phyloP scores from a whole-genome alignment of 2,113 vertebrate species.

The Plestiodon gilberti region DNA sequence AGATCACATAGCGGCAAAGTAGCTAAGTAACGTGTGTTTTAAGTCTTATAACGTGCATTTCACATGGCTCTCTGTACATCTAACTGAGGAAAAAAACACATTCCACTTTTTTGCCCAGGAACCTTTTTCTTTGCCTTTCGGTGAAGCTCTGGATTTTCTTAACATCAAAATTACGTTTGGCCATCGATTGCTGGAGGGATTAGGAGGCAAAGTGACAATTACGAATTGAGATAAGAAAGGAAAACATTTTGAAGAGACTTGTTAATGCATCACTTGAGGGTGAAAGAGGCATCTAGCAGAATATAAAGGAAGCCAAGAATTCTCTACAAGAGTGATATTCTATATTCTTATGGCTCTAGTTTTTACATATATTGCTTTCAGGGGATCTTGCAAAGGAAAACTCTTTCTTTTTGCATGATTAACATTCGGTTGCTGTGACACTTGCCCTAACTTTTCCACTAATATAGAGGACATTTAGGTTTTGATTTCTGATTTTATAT shows the following conservation, averaged over 20 bases:
- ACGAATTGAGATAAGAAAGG: conserved; percentile 54
- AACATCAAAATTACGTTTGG: conserved; percentile 37
- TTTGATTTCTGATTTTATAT: no score
- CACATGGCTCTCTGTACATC: not conserved
- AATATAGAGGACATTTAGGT: no score
- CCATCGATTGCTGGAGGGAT: conserved; percentile 18
- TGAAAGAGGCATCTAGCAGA: conserved; percentile 40
- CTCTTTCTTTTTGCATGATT: no score
- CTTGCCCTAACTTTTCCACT: no score
- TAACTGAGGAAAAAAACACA: not conserved
- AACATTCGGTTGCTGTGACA: no score
- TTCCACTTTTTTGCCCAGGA: conserved; percentile 11
- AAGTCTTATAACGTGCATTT: no score
- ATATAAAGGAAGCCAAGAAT: conserved; percentile 34
- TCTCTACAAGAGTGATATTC: not conserved
- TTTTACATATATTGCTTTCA: not conserved
- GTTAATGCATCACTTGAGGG: conserved; percentile 54
- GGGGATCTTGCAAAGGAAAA: no score
- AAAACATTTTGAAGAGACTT: conserved; percentile 54
- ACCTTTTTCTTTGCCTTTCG: conserved; percentile 9
- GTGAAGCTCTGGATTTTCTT: conserved; percentile 30
- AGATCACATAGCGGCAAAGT: not conserved
- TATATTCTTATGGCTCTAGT: not conserved
- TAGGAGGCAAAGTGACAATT: conserved; percentile 51
- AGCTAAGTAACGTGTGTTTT: conserved; percentile 23